These are phyloP conservation scores for Cydia amplana DNA, from an alignment of 1,140 invertebrate species.

Conservation along the genomic window DNA sequence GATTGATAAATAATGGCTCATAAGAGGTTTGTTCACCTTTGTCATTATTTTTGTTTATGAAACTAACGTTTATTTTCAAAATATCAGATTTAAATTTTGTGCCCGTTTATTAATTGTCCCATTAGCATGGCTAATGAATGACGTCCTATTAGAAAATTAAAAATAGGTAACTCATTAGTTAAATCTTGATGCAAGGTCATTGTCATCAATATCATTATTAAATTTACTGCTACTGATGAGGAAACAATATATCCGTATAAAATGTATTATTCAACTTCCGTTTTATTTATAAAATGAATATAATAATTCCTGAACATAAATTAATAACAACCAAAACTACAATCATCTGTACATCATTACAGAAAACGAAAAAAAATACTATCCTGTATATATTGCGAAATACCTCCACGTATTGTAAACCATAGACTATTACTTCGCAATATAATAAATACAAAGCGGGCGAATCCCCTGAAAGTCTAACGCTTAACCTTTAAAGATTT, in stretches of 20 bases:
- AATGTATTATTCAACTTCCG: background rate
- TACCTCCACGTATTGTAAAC: background rate
- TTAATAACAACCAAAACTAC: background rate
- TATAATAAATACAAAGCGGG: background rate
- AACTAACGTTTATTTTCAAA: background rate
- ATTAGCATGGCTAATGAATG: background rate
- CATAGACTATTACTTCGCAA: background rate
- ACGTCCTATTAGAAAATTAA: constrained; percentile 6
- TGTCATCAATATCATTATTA: background rate
- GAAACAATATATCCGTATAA: background rate
- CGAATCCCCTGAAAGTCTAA: background rate
- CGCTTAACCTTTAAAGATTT: background rate
- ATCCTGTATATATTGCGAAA: background rate
- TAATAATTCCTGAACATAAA: background rate
- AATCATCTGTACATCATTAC: background rate
- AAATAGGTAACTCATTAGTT: background rate
- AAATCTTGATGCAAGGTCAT: background rate
- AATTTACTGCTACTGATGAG: background rate
- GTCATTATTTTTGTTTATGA: background rate
- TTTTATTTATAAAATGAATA: background rate
- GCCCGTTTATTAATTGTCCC: background rate
- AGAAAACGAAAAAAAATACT: background rate
- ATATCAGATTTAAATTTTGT: background rate
- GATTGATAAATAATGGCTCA: background rate
- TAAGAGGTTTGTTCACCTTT: background rate